A percentile compares a stretch with the other conserved stretches of the same genome.
phyloP scores from a whole-genome alignment of 2,888 invertebrate species.

The Conistra vaccinii region DNA sequence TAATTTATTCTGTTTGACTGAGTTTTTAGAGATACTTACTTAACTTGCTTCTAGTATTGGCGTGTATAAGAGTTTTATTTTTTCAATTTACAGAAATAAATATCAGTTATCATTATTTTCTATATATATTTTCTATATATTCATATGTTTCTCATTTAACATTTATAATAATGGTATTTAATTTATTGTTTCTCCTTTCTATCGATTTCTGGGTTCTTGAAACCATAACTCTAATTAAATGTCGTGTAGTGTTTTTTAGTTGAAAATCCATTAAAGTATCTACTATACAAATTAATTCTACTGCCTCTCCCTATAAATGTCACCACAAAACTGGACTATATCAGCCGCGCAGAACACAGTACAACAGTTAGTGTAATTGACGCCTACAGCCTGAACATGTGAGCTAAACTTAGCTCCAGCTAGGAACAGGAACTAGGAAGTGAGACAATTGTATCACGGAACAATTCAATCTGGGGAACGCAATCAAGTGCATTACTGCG shows the following conservation, averaged over 20 bases:
- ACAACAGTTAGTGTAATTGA: neutral
- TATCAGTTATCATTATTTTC: neutral
- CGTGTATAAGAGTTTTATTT: neutral
- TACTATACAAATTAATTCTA: neutral
- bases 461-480: slow-evolving; percentile 50
- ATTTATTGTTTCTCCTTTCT: neutral
- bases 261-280: neutral
- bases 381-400: neutral
- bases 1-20: too few species aligned
- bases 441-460: slow-evolving; percentile 33
- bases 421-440: neutral
- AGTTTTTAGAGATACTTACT: neutral
- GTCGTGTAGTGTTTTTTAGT: neutral
- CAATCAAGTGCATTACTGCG: slow-evolving; percentile 36
- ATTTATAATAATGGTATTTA: neutral
- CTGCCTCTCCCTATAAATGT: neutral
- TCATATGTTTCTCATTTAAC: too few species aligned
- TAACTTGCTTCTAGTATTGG: neutral
- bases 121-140: too few species aligned
- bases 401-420: slow-evolving; percentile 31
- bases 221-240: neutral
- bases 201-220: neutral
- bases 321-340: neutral
- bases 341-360: neutral
- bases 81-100: neutral